phyloP scores from a whole-genome alignment of 2,888 invertebrate genomes.

The Chrysomela aeneicollis region DNA sequence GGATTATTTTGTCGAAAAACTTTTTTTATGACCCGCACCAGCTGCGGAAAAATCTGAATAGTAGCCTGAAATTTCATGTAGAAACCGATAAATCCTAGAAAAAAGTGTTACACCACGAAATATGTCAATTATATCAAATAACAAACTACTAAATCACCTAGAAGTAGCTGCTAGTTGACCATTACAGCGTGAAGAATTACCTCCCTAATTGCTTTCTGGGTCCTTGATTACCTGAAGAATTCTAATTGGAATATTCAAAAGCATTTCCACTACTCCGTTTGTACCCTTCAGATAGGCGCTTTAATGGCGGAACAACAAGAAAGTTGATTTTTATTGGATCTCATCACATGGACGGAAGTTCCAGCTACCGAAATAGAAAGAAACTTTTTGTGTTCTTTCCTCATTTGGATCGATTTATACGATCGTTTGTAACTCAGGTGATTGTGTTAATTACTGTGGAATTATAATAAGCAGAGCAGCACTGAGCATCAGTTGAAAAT shows the following conservation, averaged over 20 bases:
- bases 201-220: conserved; percentile 16
- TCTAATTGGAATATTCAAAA: conserved; percentile 14
- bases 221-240: conserved; percentile 15
- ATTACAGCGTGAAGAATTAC: conserved; percentile 20
- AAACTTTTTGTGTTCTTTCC: no score
- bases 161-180: conserved; percentile 6
- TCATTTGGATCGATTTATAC: conserved; percentile 6
- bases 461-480: no score
- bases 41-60: no score
- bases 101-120: conserved; percentile 9
- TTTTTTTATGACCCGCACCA: no score
- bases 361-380: conserved; percentile 7
- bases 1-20: no score
- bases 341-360: conserved; percentile 20
- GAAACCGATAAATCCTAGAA: no score
- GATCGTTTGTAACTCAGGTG: no score
- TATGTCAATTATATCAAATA: conserved; percentile 1
- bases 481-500: no score
- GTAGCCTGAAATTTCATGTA: no score
- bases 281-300: background rate
- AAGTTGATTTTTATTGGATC: conserved; percentile 25
- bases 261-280: background rate
- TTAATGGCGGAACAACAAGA: conserved; percentile 20
- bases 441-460: no score
- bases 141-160: conserved; percentile 15